Base-by-base conservation (phyloP, 2,113 vertebrate genomes). In the Pygoscelis adeliae region DNA sequence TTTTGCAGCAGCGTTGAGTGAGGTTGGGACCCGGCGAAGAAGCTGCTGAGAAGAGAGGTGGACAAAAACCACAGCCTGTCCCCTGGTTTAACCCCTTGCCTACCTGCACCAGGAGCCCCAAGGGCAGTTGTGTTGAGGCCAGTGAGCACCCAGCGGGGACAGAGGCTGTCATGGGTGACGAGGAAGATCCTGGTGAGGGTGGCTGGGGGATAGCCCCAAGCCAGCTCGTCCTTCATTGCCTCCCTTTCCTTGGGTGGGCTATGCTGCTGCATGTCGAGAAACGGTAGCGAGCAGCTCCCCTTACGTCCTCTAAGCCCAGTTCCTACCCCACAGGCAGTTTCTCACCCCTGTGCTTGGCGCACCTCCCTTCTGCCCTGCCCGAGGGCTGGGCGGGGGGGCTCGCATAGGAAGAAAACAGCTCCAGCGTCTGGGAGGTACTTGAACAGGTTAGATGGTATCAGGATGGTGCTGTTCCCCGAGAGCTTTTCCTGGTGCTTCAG, bases 131-230 rank as follows among this genome's bases (percentile, higher is more conserved):
- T 30, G 52, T 21, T 17, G 67, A 19, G 42, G 26, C n/a, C 4
- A 19, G 18, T 8, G 78, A 81, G 74, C 30, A 38, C 42, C 38
- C 21, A 3, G 11, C 3, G 50, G 27, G 47, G 53, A 29, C 70
- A 70, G 36, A 26, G 36, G 36, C 47, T 69, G 44, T 9, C 2
- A 1, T 1, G 29, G 66, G 40, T n/a, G 83, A 22, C 0, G 1
- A 38, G 88, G 46, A 44, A 44, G 42, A 7, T 58, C 30, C 42
- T 9, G 56, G 10, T 49, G 52, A 29, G 13, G 2, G 38, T 36
- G 30, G 47, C 42, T 62, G 62, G 42, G 59, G 59, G 38, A 19
- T 30, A 50, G 32, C 36, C 36, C 36, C 69, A 38, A 9, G 32
- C 32, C 69, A 55, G 22, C 74, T 62, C 3, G 1, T 55, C 26